Percentiles rank a stretch among this genome's conserved stretches.
phyloP scores from a whole-genome alignment of 1,140 invertebrate species.

The Diuraphis noxia region DNA sequence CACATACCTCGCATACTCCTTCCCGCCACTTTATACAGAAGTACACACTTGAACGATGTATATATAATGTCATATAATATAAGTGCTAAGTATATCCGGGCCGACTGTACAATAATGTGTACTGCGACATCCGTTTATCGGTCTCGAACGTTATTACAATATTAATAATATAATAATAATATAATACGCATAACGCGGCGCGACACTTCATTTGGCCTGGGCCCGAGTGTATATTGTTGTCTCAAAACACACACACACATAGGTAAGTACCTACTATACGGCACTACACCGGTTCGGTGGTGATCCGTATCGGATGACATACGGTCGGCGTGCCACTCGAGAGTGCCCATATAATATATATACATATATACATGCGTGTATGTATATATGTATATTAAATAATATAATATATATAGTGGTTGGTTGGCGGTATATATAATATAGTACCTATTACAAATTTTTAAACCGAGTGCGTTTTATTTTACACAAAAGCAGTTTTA shows the following conservation, averaged over 20 bases:
- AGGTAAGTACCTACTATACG: conserved; percentile 1
- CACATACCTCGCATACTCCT: no score
- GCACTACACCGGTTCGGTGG: background rate
- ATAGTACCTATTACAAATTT: background rate
- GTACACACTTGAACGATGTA: background rate
- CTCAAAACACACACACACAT: background rate
- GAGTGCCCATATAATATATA: background rate
- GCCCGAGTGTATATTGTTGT: conserved; percentile 31
- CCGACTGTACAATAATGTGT: background rate
- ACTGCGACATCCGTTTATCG: background rate
- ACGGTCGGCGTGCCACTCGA: conserved; percentile 27
- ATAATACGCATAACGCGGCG: background rate
- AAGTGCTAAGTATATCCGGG: background rate
- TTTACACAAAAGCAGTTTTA: conserved; percentile 38
- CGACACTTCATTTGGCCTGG: conserved; percentile 36
- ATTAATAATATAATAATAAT: conserved; percentile 20
- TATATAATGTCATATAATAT: background rate
- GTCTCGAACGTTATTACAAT: conserved; percentile 9
- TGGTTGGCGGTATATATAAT: background rate
- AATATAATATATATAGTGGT: background rate
- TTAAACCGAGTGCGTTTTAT: conserved; percentile 36
- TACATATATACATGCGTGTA: background rate
- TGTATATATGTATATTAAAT: background rate
- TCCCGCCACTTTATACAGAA: background rate
- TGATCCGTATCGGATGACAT: conserved; percentile 50